phyloP scores from a whole-genome alignment of 30 jellyfish, hydroid and myxozoan genomes.

The Turritopsis dohrnii region DNA sequence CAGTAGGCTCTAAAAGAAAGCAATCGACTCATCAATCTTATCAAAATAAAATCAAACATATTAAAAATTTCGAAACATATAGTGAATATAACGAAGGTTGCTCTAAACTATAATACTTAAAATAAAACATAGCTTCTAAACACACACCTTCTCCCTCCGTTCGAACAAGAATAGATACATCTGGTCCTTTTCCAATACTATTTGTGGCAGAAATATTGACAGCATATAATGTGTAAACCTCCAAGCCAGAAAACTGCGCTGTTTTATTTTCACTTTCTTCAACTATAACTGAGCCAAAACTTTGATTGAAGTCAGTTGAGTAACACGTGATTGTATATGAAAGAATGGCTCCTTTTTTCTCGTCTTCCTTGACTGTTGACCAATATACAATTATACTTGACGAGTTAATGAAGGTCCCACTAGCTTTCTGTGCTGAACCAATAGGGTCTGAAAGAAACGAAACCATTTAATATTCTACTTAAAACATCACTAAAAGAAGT shows the following conservation, averaged over 20 bases:
- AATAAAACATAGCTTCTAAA: background rate
- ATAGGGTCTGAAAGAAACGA: background rate
- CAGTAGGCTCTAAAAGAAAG: background rate
- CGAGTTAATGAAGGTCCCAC: background rate
- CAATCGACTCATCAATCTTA: too few relatives aligned
- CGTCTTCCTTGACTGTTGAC: background rate
- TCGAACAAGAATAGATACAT: background rate
- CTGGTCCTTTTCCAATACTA: background rate
- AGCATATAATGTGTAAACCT: background rate
- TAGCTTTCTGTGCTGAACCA: background rate
- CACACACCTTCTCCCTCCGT: background rate
- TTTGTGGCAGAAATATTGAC: background rate
- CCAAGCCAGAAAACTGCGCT: conserved; percentile 1
- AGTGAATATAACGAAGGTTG: too few relatives aligned
- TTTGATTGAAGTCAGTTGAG: background rate
- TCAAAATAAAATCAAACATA: too few relatives aligned
- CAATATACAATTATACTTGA: background rate
- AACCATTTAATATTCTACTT: too few relatives aligned
- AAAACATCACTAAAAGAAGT: too few relatives aligned
- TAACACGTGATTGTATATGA: background rate
- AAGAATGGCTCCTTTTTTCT: background rate
- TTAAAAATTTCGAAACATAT: too few relatives aligned
- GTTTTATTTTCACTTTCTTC: background rate
- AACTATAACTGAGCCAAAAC: background rate
- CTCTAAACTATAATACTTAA: too few relatives aligned